A percentile compares a stretch with the other conserved stretches of the same genome.
Conservation (phyloP, 2,888 invertebrate genomes). For the Coelogynopora nodosa region DNA sequence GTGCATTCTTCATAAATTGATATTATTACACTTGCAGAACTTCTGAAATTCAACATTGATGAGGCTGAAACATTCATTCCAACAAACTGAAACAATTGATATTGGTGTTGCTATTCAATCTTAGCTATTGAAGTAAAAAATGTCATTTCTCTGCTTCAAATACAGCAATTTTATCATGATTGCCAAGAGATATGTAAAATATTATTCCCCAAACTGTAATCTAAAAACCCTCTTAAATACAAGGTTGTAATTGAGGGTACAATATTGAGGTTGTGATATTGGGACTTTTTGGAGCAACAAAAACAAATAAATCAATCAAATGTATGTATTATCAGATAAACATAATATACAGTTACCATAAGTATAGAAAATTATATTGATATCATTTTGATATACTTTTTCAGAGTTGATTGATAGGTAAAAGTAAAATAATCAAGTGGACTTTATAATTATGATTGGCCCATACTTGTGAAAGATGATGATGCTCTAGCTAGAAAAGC, state of each 20-base stretch:
- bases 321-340: neutral
- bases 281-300: conserved; percentile 1
- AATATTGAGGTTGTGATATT: too few species aligned
- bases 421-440: neutral
- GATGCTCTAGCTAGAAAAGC: neutral
- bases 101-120: neutral
- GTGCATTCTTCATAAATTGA: too few species aligned
- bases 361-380: neutral
- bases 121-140: neutral
- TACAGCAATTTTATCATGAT: neutral
- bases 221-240: neutral
- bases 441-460: neutral
- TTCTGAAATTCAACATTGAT: too few species aligned
- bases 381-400: neutral
- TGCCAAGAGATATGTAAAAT: neutral
- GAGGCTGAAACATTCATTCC: too few species aligned
- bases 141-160: neutral
- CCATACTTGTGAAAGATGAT: neutral
- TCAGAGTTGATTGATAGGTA: neutral
- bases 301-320: conserved; percentile 9
- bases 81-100: too few species aligned
- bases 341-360: conserved; percentile 24
- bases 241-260: neutral
- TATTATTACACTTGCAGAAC: neutral
- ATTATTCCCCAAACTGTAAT: neutral